Evolutionary conservation across 1,140 invertebrate species (phyloP).

Genomic region (Heliothis subflexa): DNA sequence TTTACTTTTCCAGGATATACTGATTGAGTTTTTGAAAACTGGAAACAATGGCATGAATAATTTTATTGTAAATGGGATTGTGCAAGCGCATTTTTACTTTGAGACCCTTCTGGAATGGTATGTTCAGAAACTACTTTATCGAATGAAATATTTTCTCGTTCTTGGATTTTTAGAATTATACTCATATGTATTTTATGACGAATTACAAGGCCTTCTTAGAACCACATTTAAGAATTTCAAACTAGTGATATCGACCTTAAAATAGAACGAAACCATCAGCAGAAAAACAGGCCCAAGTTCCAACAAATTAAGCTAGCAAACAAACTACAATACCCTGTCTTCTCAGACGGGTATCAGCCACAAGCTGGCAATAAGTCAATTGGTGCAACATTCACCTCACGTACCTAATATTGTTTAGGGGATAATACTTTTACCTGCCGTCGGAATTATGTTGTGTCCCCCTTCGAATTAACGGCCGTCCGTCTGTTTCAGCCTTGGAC

Average conservation of each 20-base stretch:
- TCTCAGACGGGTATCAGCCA: not conserved
- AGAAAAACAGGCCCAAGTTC: too few species aligned
- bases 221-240: too few species aligned
- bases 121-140: too few species aligned
- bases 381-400: slow-evolving; percentile 59
- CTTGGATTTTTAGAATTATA: too few species aligned
- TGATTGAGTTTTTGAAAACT: not conserved
- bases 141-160: too few species aligned
- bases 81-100: too few species aligned
- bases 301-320: not conserved
- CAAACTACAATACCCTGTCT: not conserved
- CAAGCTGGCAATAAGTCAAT: slow-evolving; percentile 54
- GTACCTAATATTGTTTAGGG: slow-evolving; percentile 67
- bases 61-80: too few species aligned
- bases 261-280: too few species aligned
- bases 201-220: too few species aligned
- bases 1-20: not conserved
- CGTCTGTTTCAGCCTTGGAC: slow-evolving; percentile 15
- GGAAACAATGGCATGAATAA: not conserved
- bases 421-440: slow-evolving; percentile 64
- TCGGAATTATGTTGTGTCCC: slow-evolving; percentile 59
- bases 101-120: too few species aligned
- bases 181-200: too few species aligned
- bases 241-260: too few species aligned
- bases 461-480: slow-evolving; percentile 59